phyloP scores from a whole-genome alignment of 2,888 invertebrate species.

The Drosophila anomalata region DNA sequence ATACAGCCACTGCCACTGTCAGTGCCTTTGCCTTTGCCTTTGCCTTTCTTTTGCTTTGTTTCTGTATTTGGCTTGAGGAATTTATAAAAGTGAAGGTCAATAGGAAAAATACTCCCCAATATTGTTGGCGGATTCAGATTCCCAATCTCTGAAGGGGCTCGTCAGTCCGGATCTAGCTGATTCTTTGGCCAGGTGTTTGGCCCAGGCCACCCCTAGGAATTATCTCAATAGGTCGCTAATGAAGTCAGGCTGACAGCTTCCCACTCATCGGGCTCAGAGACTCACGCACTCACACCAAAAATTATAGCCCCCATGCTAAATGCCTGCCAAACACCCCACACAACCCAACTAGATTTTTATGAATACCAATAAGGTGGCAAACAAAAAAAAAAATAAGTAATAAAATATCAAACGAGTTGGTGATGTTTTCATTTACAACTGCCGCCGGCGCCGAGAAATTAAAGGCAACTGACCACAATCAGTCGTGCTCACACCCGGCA shows the following conservation, averaged over 20 bases:
- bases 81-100: slow-evolving; percentile 31
- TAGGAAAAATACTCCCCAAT: slow-evolving; percentile 7
- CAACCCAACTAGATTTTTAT: slow-evolving; percentile 58
- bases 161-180: slow-evolving; percentile 26
- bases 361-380: slow-evolving; percentile 41
- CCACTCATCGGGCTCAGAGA: slow-evolving; percentile 18
- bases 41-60: slow-evolving; percentile 3
- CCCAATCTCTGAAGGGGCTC: slow-evolving; percentile 52
- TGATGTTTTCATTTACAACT: slow-evolving; percentile 36
- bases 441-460: slow-evolving; percentile 39
- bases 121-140: neutral
- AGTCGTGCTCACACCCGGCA: slow-evolving; percentile 34
- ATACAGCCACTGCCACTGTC: slow-evolving; percentile 7
- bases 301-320: slow-evolving; percentile 52
- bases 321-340: slow-evolving; percentile 35
- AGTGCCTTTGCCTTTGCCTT: slow-evolving; percentile 1
- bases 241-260: slow-evolving; percentile 40
- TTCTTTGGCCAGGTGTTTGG: slow-evolving; percentile 9
- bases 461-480: slow-evolving; percentile 44
- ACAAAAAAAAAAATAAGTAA: slow-evolving; percentile 8
- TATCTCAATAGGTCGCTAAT: slow-evolving; percentile 46
- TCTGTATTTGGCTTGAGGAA: slow-evolving; percentile 7
- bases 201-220: slow-evolving; percentile 5
- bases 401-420: slow-evolving; percentile 24
- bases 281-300: slow-evolving; percentile 16